Percentiles rank a stretch among this genome's conserved stretches.
Conservation (phyloP, 2,113 vertebrate genomes). For the Gadus chalcogrammus region DNA sequence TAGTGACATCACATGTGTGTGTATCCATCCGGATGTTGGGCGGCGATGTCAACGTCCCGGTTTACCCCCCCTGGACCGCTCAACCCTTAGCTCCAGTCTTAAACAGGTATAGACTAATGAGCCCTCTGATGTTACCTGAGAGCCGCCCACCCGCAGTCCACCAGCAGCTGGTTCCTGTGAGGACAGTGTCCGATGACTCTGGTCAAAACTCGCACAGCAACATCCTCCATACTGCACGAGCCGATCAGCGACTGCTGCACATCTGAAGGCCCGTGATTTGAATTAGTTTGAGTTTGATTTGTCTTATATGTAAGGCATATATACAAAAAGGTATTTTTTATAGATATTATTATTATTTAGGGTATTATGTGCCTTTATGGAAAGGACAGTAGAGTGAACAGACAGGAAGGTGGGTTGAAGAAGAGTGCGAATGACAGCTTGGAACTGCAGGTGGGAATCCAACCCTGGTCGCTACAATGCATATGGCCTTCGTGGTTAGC, state of each 20-base stretch:
- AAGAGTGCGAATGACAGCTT: too few relatives aligned
- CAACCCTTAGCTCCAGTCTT: too few relatives aligned
- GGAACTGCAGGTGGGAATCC: too few relatives aligned
- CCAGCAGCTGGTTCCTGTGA: slow-evolving; percentile 78
- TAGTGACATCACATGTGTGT: too few relatives aligned
- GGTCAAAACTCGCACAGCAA: slow-evolving; percentile 79
- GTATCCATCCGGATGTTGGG: too few relatives aligned
- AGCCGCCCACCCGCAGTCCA: slow-evolving; percentile 81
- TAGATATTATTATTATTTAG: background rate
- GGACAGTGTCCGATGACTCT: slow-evolving; percentile 80
- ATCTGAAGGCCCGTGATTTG: slow-evolving; percentile 49
- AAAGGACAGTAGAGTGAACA: too few relatives aligned
- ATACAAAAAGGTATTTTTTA: background rate
- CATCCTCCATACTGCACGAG: slow-evolving; percentile 75
- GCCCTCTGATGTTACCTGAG: slow-evolving; percentile 44
- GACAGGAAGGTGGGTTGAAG: too few relatives aligned
- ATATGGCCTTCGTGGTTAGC: too few relatives aligned
- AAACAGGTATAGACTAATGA: background rate
- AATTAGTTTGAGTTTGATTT: background rate
- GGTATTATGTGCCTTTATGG: background rate
- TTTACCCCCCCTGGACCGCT: too few relatives aligned
- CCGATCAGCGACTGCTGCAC: slow-evolving; percentile 80
- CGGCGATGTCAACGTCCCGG: too few relatives aligned
- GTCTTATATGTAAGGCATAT: background rate
- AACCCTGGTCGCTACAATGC: too few relatives aligned